Conservation (phyloP, 2,113 vertebrate species). For the Odontesthes bonariensis region DNA sequence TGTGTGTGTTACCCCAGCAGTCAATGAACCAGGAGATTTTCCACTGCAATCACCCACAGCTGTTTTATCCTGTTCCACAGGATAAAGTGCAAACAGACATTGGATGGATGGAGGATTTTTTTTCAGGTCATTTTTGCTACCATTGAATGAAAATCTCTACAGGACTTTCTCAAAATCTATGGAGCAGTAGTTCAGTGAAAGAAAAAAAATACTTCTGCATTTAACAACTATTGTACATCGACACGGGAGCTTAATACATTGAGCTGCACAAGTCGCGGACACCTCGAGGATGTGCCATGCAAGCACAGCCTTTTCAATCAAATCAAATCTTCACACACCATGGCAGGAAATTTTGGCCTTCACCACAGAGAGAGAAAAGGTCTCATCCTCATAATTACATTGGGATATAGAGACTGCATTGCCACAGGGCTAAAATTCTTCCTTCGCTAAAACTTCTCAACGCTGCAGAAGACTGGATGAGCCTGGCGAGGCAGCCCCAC, state of each 20-base stretch:
- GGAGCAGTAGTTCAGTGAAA: conserved; percentile 51
- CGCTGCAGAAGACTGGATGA: conserved; percentile 39
- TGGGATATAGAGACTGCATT: conserved; percentile 70
- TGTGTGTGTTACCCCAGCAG: conserved; percentile 14
- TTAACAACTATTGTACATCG: conserved; percentile 50
- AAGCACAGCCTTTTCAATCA: conserved; percentile 63
- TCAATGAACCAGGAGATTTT: conserved; percentile 34
- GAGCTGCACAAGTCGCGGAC: conserved; percentile 41
- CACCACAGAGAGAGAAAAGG: conserved; percentile 44
- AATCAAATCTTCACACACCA: conserved; percentile 63
- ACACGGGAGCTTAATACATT: conserved; percentile 48
- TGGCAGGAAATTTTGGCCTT: conserved; percentile 66
- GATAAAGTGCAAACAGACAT: not conserved
- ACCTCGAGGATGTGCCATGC: conserved; percentile 17
- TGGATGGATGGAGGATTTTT: not conserved
- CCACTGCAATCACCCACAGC: conserved; percentile 12
- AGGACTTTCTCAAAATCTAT: conserved; percentile 22
- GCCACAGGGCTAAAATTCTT: conserved; percentile 62
- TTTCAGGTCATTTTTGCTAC: conserved; percentile 27
- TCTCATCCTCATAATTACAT: conserved; percentile 72
- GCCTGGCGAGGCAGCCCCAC: conserved; percentile 12
- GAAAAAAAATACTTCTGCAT: conserved; percentile 49
- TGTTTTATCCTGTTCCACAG: conserved; percentile 8
- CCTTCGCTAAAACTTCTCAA: conserved; percentile 47
- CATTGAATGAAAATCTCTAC: conserved; percentile 22